Conservation (phyloP, 2,797 vertebrate species). For the Argya squamiceps region DNA sequence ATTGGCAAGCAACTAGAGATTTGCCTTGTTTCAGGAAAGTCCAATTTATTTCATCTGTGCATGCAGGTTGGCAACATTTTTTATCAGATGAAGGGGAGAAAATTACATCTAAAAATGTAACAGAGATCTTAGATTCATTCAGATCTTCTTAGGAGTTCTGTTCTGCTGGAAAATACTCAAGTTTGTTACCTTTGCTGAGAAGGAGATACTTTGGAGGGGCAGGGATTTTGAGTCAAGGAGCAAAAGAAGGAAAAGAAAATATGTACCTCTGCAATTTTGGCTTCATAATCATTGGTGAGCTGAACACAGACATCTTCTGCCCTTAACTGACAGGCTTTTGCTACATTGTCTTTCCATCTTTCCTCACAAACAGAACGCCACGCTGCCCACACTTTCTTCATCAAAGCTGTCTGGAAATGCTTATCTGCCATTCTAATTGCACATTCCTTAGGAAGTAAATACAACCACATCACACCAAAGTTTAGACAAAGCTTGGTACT, state of each 20-base stretch:
- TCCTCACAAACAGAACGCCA: conserved; percentile 84
- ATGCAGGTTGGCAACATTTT: neutral
- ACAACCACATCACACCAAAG: neutral
- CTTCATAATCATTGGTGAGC: conserved; percentile 87
- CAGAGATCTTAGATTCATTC: neutral
- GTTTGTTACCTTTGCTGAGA: neutral
- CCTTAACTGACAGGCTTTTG: conserved; percentile 86
- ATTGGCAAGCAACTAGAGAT: neutral
- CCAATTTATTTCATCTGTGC: neutral
- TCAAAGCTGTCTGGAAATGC: conserved; percentile 82
- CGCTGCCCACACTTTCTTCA: conserved; percentile 87
- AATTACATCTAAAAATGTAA: neutral
- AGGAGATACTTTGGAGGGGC: neutral
- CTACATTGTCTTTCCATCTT: conserved; percentile 88
- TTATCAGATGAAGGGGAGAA: neutral
- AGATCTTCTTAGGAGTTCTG: neutral
- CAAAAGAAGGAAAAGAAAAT: neutral
- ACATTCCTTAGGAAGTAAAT: conserved; percentile 72
- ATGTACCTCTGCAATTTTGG: conserved; percentile 86
- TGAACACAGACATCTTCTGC: conserved; percentile 89
- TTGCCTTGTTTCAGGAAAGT: neutral
- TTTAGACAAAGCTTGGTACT: neutral
- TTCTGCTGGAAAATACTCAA: neutral
- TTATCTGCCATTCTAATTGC: conserved; percentile 78
- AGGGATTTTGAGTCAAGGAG: neutral